Base-by-base conservation (phyloP, 1,140 invertebrate species). In the Tetragonula clypearis region DNA sequence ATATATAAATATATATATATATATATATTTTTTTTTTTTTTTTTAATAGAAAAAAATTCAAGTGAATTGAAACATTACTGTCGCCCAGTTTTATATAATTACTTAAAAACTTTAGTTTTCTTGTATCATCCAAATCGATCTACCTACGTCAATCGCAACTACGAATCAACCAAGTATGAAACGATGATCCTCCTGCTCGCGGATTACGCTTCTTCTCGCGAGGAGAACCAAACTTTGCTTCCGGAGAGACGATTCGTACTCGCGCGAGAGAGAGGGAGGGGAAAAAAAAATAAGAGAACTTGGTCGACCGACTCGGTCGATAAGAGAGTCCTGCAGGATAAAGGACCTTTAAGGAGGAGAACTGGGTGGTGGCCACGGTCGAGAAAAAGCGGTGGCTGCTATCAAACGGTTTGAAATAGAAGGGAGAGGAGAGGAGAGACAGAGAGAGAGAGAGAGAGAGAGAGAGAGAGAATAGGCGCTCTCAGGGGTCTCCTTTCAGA, bases 401-500 rank as follows among this genome's bases (percentile, higher is more conserved):
- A 86, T 55, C 41, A 84, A 85, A 68, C 49, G 65, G 23, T 53
- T 41, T 41, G 41, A 41, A 41, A 41, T 41, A 41, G 41, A 41
- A 41, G 6, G 5, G 5, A 41, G 41, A 6, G 8, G 41, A 41
- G 41, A 77, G 78, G 30, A 30, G 30, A n/a, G n/a, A n/a, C n/a
- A n/a, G n/a, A n/a, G n/a, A n/a, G 30, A 30, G 30, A 30, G 60
- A 30, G 65, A 68, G 65, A 68, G 26, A 26, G 26, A 68, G 26
- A 66, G 23, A 17, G 26, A 35, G 75, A 72, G 77, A 72, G 26
- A 49, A 56, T 9, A 21, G 58, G 21, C 55, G 58, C 76, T 88
- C 91, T 90, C 89, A 30, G 19, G 91, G 87, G 88, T 90, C 79
- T 83, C 83, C 77, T 90, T 90, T 86, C 80, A 92, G 91, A 92